phyloP scores from a whole-genome alignment of 1,140 invertebrate species.

The Bradynema listronoti region DNA sequence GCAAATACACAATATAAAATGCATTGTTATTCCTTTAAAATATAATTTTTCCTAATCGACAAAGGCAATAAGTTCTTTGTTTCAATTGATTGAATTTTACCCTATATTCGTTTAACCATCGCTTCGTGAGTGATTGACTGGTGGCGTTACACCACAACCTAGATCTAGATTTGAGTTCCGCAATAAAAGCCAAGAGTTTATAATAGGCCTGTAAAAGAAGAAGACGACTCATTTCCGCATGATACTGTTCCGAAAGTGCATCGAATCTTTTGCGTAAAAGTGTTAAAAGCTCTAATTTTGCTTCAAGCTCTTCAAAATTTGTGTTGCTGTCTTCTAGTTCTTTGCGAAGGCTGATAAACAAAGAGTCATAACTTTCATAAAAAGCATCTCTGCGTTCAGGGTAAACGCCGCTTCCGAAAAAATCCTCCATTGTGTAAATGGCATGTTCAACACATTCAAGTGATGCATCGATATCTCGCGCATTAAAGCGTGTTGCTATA shows the following conservation, averaged over 20 bases:
- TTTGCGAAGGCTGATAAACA: neutral
- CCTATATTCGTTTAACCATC: conserved; percentile 32
- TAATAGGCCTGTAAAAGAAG: conserved; percentile 34
- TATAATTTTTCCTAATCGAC: conserved; percentile 7
- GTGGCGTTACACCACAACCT: conserved; percentile 17
- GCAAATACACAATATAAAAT: neutral
- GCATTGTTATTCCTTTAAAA: conserved; percentile 9
- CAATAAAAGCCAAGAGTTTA: conserved; percentile 26
- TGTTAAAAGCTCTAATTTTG: conserved; percentile 12
- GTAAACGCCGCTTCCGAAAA: conserved; percentile 2
- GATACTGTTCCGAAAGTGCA: conserved; percentile 14
- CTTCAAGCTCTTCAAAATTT: conserved; percentile 21
- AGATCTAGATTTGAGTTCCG: conserved; percentile 32
- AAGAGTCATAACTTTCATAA: neutral
- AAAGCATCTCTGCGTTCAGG: neutral
- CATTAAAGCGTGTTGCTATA: conserved; percentile 19
- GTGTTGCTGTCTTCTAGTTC: neutral
- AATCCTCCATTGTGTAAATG: conserved; percentile 23
- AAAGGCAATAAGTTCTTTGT: neutral
- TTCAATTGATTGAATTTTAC: no score
- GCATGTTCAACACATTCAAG: conserved; percentile 17
- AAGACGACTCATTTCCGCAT: conserved; percentile 22
- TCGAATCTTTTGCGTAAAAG: conserved; percentile 20
- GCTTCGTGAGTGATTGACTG: conserved; percentile 21
- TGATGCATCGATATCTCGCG: conserved; percentile 16